These are phyloP conservation scores for Mythimna ferrago DNA, from an alignment of 2,888 invertebrate genomes.

Conservation along the genomic window DNA sequence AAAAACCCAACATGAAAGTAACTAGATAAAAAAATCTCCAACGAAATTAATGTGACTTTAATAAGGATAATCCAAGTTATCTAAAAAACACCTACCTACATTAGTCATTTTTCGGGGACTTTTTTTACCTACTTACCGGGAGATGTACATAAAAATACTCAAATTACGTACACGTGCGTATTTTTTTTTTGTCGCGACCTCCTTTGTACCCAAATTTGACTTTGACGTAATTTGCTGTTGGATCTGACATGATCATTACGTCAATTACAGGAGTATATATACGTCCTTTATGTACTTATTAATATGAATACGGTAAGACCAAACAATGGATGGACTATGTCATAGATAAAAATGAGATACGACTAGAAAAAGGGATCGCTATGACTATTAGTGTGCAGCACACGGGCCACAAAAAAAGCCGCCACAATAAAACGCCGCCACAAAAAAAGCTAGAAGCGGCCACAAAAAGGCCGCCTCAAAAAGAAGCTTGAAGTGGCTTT, in stretches of 20 bases:
- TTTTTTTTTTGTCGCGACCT: background rate
- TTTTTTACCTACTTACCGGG: background rate
- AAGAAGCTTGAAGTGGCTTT: too few species aligned
- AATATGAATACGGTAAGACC: too few species aligned
- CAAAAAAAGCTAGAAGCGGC: too few species aligned
- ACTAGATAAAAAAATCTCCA: too few species aligned
- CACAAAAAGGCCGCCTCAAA: too few species aligned
- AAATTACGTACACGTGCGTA: constrained; percentile 3
- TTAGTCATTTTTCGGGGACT: background rate
- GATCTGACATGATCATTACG: too few species aligned
- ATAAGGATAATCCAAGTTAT: too few species aligned
- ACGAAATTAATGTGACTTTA: too few species aligned
- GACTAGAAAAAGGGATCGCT: background rate
- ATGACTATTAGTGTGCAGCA: too few species aligned
- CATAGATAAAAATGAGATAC: background rate
- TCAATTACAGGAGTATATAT: background rate
- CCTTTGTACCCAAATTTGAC: background rate
- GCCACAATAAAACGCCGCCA: too few species aligned
- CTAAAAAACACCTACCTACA: background rate
- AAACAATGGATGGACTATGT: background rate
- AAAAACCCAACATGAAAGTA: too few species aligned
- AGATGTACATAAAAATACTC: background rate
- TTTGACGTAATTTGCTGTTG: background rate
- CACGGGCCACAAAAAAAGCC: too few species aligned
- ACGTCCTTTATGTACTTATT: background rate